Evolutionary conservation across 2,888 invertebrate species (phyloP), one percentile per base, ranked within the genome.

Genomic region (Dolichomitus sp.): DNA sequence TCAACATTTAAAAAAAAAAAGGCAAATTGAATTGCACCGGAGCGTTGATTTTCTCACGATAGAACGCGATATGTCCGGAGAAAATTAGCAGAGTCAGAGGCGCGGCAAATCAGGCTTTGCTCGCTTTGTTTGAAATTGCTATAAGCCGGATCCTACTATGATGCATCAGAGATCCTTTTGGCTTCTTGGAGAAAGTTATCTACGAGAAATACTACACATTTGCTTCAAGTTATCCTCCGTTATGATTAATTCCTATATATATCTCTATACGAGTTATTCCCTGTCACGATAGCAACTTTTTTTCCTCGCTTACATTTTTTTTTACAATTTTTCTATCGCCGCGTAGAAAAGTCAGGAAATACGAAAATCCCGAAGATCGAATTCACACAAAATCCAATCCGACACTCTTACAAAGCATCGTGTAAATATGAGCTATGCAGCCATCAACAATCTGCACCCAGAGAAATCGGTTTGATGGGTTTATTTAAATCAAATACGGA

Each of bases 131-230:
- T n/a, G 17, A 0, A 37, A 14, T 52, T 40, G 40, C 61, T 61
- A 5, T 33, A 37, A 37, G 4, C 3, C 37, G 2, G 37, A 61
- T 40, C 61, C 37, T 9, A 37, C 7, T 42, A 9, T 30, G n/a
- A 45, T 12, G 33, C 23, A 59, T 63, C 37, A 14, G 19, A 23
- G 63, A 68, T 68, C 52, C 59, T 68, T 40, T n/a, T 33, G 52
- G 19, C 45, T 59, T 45, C 50, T 45, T 37, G 40, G 81, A 69
- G 77, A 81, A 81, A 81, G 77, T 73, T 42, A 61, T 37, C 7
- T 7, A 17, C n/a, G 45, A 27, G 48, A 45, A 77, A 77, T 72
- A 72, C 12, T 30, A 6, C 27, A 50, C 52, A 52, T 33, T 23
- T 37, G 57, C 48, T 50, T 81, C 48, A 37, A 23, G 45, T 48